Evolutionary conservation across 2,888 invertebrate species (phyloP), one percentile per base, ranked within the genome.

Genomic region (Chorisops tibialis): DNA sequence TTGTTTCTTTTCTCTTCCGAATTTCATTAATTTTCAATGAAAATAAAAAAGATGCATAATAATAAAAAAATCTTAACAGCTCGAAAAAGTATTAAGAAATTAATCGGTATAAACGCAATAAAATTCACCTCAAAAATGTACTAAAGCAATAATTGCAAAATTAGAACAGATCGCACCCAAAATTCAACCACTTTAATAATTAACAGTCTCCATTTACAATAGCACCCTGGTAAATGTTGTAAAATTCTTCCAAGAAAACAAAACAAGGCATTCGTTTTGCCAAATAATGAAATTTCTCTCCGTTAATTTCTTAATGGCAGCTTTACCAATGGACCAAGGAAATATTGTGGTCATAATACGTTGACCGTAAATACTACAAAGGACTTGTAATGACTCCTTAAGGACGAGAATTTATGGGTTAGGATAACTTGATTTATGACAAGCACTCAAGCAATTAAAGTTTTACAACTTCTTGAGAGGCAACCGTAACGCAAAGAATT

Each of bases 261-360:
- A n/a, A n/a, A 30, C 30, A 30, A 30, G 30, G 9, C 30, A 9
- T 30, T 30, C 30, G 30, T 30, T 30, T 9, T 30, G 30, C 9
- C 30, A 5, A n/a, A n/a, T n/a, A 56, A 56, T 56, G 56, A 56
- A 43, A 43, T 35, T 56, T 45, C 18, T 43, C 56, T 45, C 30
- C 14, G 41, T 45, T 52, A 51, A 63, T 51, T 63, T 63, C 45
- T 48, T 59, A 59, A 59, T 63, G 43, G 63, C 47, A 52, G 45
- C 45, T 39, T 18, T 51, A 59, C 51, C 59, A 52, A 63, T 63
- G 56, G 52, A 45, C 63, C 59, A 45, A 56, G 45, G 38, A 56
- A 56, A 43, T 45, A 9, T 45, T 45, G 35, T 56, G 56, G 45
- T 43, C 43, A 56, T 56, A 45, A 56, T 43, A 45, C 30, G 56